Conservation (phyloP, 2,888 invertebrate genomes). For the Cantharis rufa region DNA sequence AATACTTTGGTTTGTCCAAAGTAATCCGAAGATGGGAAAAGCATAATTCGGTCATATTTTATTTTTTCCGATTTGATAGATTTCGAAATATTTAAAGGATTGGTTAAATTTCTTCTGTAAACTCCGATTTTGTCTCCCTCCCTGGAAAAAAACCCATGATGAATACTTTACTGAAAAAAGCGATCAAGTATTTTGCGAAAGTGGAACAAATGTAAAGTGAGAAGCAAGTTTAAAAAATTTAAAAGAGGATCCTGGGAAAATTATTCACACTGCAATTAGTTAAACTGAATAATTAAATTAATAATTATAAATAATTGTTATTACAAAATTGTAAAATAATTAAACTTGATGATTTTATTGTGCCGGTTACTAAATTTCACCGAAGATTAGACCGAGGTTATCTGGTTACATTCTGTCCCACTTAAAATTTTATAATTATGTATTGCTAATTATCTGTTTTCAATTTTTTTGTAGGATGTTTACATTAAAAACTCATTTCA, state of each 20-base stretch:
- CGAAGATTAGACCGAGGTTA: neutral
- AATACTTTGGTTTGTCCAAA: too few relatives aligned
- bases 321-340: neutral
- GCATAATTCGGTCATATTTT: too few relatives aligned
- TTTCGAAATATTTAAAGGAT: too few relatives aligned
- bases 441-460: neutral
- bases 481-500: neutral
- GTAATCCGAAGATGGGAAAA: too few relatives aligned
- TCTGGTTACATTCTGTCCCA: neutral
- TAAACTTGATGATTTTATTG: neutral
- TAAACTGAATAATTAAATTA: neutral
- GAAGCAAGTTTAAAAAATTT: neutral
- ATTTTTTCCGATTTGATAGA: too few relatives aligned
- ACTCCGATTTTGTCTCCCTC: too few relatives aligned
- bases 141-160: neutral
- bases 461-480: neutral
- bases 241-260: neutral
- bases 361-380: neutral
- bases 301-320: neutral
- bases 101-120: too few relatives aligned
- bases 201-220: neutral
- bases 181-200: neutral
- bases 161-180: neutral
- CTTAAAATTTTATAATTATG: neutral
- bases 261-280: neutral